Evolutionary conservation across 2,797 vertebrate species (phyloP), one percentile per base, ranked within the genome.

Genomic region (Chloroceryle inda): DNA sequence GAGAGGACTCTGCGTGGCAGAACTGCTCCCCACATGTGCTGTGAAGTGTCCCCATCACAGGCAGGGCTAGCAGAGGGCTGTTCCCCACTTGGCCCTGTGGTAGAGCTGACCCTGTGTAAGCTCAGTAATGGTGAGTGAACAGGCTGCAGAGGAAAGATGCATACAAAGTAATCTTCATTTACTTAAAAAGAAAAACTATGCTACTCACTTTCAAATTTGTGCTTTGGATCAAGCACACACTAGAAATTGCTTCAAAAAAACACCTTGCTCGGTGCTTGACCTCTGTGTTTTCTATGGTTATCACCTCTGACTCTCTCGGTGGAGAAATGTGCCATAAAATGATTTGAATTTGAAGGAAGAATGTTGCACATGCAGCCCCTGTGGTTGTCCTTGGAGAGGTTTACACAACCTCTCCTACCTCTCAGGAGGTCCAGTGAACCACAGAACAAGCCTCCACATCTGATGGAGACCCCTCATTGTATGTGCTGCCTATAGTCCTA

Each of bases 231-330:
- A 63, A 85, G 80, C 16, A 27, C 45, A 38, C 11, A 0, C 45
- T 67, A 33, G 80, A 93, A 69, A 44, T 63, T 10, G 31, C 75
- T 94, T 94, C 61, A 92, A 64, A 69, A 85, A 89, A 76, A 14
- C 4, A 22, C 67, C 50, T 92, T 89, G 15, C 66, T 50, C 73
- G 49, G 22, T 89, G 45, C 38, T 94, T 91, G 84, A 55, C 67
- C 76, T 85, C 49, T 66, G 19, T 63, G 19, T 59, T 94, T 91
- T 93, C 59, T 53, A 38, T 96, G 72, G 42, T 94, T 92, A 84
- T 82, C 47, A 59, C 79, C 79, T 93, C 49, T 92, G 89, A 72
- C 71, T 93, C 58, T 37, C 52, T 53, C 21, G 49, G 50, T 45
- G 18, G 53, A 94, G 85, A 89, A 93, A 72, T 42, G 29, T 42